Percentiles rank a stretch among this genome's conserved stretches.
phyloP scores from a whole-genome alignment of 2,888 invertebrate genomes.

The Hemicrepidius hirtus region DNA sequence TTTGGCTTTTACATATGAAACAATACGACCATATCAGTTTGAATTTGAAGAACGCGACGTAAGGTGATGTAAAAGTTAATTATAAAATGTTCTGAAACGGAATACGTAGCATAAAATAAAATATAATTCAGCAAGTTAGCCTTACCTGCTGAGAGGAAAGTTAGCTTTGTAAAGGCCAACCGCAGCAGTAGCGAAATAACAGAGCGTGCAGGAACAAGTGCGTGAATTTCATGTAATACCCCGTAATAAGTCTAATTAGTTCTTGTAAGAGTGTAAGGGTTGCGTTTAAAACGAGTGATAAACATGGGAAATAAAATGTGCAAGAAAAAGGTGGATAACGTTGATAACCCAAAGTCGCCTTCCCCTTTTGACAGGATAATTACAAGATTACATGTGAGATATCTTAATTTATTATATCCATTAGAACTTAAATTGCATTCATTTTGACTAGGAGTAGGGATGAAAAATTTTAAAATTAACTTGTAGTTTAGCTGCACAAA shows the following conservation, averaged over 20 bases:
- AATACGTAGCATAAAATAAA: slow-evolving; percentile 48
- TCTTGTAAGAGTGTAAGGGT: slow-evolving; percentile 11
- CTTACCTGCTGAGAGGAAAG: slow-evolving; percentile 51
- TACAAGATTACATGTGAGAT: slow-evolving; percentile 68
- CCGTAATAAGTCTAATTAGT: slow-evolving; percentile 28
- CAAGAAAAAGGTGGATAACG: slow-evolving; percentile 66
- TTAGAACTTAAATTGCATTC: no score
- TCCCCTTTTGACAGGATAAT: slow-evolving; percentile 68
- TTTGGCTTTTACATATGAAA: background rate
- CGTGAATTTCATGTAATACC: slow-evolving; percentile 35
- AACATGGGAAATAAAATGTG: slow-evolving; percentile 69
- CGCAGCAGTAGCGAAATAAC: slow-evolving; percentile 49
- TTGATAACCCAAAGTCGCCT: slow-evolving; percentile 62
- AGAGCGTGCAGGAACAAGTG: slow-evolving; percentile 45
- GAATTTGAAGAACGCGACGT: slow-evolving; percentile 19
- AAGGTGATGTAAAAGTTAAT: slow-evolving; percentile 23
- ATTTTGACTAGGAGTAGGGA: no score
- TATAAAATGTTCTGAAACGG: slow-evolving; percentile 30
- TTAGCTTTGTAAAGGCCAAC: slow-evolving; percentile 39
- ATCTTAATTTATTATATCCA: slow-evolving; percentile 2
- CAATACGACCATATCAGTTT: background rate
- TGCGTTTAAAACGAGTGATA: background rate
- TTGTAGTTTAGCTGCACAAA: no score
- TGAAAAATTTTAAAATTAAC: no score
- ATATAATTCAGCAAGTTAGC: slow-evolving; percentile 45